Evolutionary conservation across 2,113 vertebrate genomes (phyloP), one percentile per base, ranked within the genome.

Genomic region (Tachycineta bicolor): DNA sequence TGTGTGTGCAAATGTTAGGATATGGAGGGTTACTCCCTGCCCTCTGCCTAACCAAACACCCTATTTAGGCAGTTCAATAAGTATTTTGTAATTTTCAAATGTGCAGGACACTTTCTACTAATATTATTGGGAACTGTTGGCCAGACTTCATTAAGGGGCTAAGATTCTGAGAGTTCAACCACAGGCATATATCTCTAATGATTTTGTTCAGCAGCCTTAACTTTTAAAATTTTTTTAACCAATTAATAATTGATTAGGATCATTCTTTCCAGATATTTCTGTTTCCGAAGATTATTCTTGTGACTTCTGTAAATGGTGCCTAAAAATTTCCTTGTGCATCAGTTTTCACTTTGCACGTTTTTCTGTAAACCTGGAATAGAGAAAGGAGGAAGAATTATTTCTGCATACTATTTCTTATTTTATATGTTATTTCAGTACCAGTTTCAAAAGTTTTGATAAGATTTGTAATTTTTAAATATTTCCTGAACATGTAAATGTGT

Each of bases 1-100:
- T 0, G 0, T 41, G 12, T 26, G 7, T 7, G 21, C 13, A 41
- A 41, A 31, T 23, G 17, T 33, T 19, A 37, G 31, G 53, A 5
- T 52, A 12, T 5, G 4, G 37, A 60, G 17, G 9, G 4, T 56
- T 47, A 11, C 25, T 50, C 46, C 25, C 18, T 46, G 13, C 31
- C 37, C 75, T 83, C 69, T 87, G 76, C 60, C 80, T 29, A 43
- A 29, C 4, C 75, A 69, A 50, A 11, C 20, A 17, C 59, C 20
- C 58, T 34, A n/a, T 33, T 49, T 5, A n/a, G 55, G 26, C 80
- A 67, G 33, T 24, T 75, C 19, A 63, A 1, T 16, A 53, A 37
- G 3, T 44, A 28, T 2, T 10, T 2, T 10, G 2, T 11, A 33
- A 0, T 29, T 65, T 89, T 67, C n/a, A 53, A 50, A 55, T 31